A percentile compares a stretch with the other conserved stretches of the same genome.
Evolutionary conservation across 2,888 invertebrate species (phyloP).

Genomic region (Hylaea fasciaria): DNA sequence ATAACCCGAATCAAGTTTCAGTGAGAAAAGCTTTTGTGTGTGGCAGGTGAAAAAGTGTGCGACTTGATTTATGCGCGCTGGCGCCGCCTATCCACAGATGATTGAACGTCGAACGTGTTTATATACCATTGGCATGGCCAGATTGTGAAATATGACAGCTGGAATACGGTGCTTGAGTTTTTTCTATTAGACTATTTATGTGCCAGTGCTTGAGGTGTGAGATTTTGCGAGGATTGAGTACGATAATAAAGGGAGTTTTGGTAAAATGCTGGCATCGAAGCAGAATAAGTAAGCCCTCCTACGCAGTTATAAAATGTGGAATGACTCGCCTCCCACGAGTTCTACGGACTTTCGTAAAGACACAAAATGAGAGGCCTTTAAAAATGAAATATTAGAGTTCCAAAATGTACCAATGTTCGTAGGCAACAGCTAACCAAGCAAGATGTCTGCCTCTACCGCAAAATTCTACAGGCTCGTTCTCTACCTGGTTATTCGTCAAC

Average conservation of each 20-base stretch:
- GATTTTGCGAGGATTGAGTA: slow-evolving; percentile 6
- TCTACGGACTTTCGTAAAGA: too few species aligned
- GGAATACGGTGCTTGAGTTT: slow-evolving; percentile 59
- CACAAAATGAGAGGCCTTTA: too few species aligned
- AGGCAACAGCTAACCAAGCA: too few species aligned
- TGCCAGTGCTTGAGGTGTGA: slow-evolving; percentile 2
- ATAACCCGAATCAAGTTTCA: slow-evolving; percentile 85
- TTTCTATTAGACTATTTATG: slow-evolving; percentile 47
- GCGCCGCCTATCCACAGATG: slow-evolving; percentile 81
- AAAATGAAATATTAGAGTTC: too few species aligned
- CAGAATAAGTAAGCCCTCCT: neutral
- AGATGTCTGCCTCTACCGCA: too few species aligned
- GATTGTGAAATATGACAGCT: slow-evolving; percentile 79
- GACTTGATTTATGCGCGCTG: slow-evolving; percentile 82
- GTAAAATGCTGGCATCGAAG: neutral
- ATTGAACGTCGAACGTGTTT: slow-evolving; percentile 83
- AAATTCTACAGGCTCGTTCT: too few species aligned
- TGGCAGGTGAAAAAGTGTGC: slow-evolving; percentile 85
- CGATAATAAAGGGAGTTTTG: neutral
- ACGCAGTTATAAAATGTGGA: too few species aligned
- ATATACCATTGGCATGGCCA: slow-evolving; percentile 70
- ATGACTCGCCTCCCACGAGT: too few species aligned
- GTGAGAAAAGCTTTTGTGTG: slow-evolving; percentile 82
- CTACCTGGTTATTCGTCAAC: too few species aligned
- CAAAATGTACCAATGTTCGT: too few species aligned